Percentiles rank a stretch among this genome's conserved stretches.
Conservation (phyloP, 2,888 invertebrate species). For the Balanococcus diminutus region DNA sequence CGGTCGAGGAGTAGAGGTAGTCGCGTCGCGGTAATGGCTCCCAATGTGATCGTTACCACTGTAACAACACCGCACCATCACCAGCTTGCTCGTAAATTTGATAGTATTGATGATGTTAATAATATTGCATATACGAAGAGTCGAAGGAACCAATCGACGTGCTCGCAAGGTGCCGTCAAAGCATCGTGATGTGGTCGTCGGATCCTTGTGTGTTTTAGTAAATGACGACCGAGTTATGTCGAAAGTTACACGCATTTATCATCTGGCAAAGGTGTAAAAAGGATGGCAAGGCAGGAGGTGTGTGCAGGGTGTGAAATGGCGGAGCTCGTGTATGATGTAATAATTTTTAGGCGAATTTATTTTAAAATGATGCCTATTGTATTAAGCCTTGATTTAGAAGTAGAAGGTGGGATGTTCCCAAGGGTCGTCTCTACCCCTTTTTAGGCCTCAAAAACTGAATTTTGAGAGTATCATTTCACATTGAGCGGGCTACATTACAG, state of each 20-base stretch:
- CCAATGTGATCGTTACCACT: neutral
- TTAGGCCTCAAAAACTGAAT: too few species aligned
- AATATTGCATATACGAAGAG: conserved; percentile 24
- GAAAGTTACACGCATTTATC: conserved; percentile 25
- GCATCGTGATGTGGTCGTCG: neutral
- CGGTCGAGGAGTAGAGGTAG: neutral
- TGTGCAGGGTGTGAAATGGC: neutral
- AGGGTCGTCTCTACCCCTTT: too few species aligned
- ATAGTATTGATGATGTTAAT: conserved; percentile 8
- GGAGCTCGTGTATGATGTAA: neutral
- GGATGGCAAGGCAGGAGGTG: neutral
- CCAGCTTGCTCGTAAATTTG: neutral
- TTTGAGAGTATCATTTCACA: too few species aligned
- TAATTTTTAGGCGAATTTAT: too few species aligned
- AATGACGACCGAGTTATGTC: neutral
- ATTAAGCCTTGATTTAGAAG: too few species aligned
- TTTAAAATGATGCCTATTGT: too few species aligned
- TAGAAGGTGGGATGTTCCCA: too few species aligned
- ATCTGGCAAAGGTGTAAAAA: neutral
- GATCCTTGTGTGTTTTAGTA: too few species aligned
- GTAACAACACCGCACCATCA: neutral
- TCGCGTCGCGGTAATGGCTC: neutral
- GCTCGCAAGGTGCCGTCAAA: neutral
- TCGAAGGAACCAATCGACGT: conserved; percentile 7
- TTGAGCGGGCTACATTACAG: too few species aligned